Percentiles rank a stretch among this genome's conserved stretches.
phyloP scores from a whole-genome alignment of 2,113 vertebrate genomes.

The Microtus richardsoni region DNA sequence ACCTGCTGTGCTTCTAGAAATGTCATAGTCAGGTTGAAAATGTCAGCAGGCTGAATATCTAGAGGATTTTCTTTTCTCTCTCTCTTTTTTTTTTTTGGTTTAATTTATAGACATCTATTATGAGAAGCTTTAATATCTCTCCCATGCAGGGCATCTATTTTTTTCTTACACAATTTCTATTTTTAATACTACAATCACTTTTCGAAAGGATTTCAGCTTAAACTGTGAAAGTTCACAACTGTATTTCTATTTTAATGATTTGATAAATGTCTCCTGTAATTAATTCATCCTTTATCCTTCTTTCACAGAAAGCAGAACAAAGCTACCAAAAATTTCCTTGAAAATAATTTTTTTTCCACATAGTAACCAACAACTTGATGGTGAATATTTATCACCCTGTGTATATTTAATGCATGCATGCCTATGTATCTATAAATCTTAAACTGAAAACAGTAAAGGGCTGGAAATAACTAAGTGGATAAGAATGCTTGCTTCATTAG shows the following conservation, averaged over 20 bases:
- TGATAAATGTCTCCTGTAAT: background rate
- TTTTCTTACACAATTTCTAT: background rate
- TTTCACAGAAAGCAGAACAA: background rate
- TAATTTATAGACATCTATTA: slow-evolving; percentile 28
- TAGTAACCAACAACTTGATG: background rate
- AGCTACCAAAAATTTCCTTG: background rate
- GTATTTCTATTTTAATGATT: slow-evolving; percentile 39
- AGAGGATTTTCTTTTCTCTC: background rate
- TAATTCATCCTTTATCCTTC: background rate
- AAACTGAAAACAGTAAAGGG: background rate
- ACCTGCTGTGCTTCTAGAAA: slow-evolving; percentile 45
- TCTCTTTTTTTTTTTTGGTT: background rate
- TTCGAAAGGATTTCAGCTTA: background rate
- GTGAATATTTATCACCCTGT: background rate
- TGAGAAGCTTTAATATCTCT: slow-evolving; percentile 32
- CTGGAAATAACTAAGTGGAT: background rate
- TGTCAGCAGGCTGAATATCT: background rate
- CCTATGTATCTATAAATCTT: background rate
- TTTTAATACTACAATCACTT: slow-evolving; percentile 11
- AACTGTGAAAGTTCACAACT: background rate
- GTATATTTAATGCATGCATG: background rate
- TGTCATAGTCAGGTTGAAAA: slow-evolving; percentile 43
- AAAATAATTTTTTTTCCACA: background rate
- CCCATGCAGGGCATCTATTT: slow-evolving; percentile 10
- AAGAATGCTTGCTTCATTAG: no score